Percentiles rank a stretch among this genome's conserved stretches.
These are phyloP conservation scores for Perizoma affinitatum DNA, from an alignment of 2,888 invertebrate genomes.

Conservation along the genomic window DNA sequence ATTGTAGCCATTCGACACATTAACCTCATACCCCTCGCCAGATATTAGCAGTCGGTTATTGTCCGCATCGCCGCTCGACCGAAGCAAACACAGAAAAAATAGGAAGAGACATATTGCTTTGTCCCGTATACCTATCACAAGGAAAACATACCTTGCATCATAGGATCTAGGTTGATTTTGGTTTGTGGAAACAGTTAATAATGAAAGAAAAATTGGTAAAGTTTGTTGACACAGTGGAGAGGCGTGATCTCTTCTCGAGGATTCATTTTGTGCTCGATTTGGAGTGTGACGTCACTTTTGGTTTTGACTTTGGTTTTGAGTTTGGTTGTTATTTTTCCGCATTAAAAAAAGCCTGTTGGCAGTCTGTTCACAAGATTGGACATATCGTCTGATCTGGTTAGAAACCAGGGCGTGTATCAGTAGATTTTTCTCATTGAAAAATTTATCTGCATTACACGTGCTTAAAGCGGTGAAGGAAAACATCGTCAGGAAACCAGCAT, in stretches of 20 bases:
- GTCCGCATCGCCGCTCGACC: conserved; percentile 27
- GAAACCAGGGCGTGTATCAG: too few species aligned
- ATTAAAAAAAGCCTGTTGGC: neutral
- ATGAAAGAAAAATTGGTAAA: conserved; percentile 61
- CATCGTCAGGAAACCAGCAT: too few species aligned
- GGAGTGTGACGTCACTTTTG: conserved; percentile 32
- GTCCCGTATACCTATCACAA: conserved; percentile 1
- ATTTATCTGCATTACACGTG: too few species aligned
- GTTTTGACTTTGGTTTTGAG: conserved; percentile 15
- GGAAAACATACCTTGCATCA: conserved; percentile 8
- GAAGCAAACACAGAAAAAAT: conserved; percentile 35
- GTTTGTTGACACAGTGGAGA: conserved; percentile 60
- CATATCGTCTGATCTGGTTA: too few species aligned
- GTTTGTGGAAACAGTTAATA: conserved; percentile 30
- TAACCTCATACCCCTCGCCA: conserved; percentile 13
- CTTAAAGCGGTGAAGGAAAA: too few species aligned
- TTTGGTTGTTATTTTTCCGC: neutral
- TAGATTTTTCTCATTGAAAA: too few species aligned
- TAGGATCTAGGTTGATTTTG: conserved; percentile 15
- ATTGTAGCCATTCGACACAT: conserved; percentile 7
- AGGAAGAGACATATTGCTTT: conserved; percentile 36
- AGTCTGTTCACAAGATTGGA: too few species aligned
- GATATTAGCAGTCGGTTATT: conserved; percentile 24
- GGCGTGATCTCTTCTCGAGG: conserved; percentile 61
- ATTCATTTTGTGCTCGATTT: conserved; percentile 51